Evolutionary conservation across 2,113 vertebrate genomes (phyloP), one percentile per base, ranked within the genome.

Genomic region (Callithrix jacchus): DNA sequence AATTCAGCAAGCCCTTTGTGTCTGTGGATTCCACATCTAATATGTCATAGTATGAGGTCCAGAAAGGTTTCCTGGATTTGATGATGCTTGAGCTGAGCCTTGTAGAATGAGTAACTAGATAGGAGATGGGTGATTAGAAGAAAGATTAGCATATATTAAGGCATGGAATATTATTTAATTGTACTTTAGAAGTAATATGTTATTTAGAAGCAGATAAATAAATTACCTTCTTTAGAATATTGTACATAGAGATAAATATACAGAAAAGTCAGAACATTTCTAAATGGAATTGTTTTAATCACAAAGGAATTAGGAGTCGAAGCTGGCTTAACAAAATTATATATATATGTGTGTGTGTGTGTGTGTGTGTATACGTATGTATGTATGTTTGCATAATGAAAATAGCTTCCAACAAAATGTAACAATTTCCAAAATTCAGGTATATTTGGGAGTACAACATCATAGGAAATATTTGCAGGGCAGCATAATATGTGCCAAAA

Each of bases 381-480:
- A 74, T 74, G 8, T 88, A 61, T 91, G 25, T 81, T 83, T 87
- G 23, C n/a, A 25, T 93, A 77, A 61, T 80, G 56, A 82, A 77
- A 91, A n/a, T 5, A 77, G 20, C 58, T 88, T 92, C 37, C 40
- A 96, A 79, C 14, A 95, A 87, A 96, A 94, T 90, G 13, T 45
- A 87, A 20, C 17, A 61, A 5, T 61, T 89, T 92, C 40, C 45
- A 93, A 52, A 91, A 92, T 96, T 74, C 9, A 87, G 66, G 68
- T 93, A 68, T 73, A 87, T 83, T 90, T 92, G 87, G 30, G 20
- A 84, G 61, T 70, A n/a, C 2, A 18, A 4, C 17, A 74, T 88
- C 82, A 68, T 89, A 83, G 83, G 73, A 94, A 93, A 47, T 77
- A 74, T 66, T 85, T 71, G n/a, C 9, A 87, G 27, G n/a, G 56